phyloP scores from a whole-genome alignment of 2,113 vertebrate genomes.

The Heterotis niloticus region DNA sequence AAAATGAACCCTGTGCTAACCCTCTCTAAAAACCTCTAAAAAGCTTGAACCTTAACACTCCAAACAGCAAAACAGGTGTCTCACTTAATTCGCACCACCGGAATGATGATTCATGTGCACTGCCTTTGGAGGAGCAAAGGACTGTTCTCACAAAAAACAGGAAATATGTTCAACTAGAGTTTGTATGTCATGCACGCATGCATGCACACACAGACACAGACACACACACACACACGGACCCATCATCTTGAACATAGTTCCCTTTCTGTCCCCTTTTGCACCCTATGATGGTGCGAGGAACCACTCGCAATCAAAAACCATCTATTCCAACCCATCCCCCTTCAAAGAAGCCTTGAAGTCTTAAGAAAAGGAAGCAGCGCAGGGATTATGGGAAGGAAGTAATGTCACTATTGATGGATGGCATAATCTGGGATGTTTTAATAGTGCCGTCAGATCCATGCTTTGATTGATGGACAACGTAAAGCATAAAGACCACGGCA shows the following conservation, averaged over 20 bases:
- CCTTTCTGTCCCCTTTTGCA: not conserved
- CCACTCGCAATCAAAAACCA: not conserved
- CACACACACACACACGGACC: not conserved
- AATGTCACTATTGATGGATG: conserved; percentile 21
- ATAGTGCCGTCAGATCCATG: conserved; percentile 22
- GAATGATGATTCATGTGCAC: not conserved
- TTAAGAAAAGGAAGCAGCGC: not conserved
- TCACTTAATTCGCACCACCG: not conserved
- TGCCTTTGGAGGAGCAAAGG: not conserved
- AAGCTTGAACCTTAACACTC: not conserved
- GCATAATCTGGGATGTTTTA: conserved; percentile 19
- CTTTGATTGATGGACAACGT: conserved; percentile 22
- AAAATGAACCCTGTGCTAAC: not conserved
- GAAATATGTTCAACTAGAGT: not conserved
- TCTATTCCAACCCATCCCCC: not conserved
- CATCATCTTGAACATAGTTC: not conserved
- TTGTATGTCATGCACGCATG: not conserved
- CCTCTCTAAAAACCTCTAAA: not conserved
- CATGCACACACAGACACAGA: not conserved
- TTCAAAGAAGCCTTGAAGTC: not conserved
- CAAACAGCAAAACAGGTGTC: not conserved
- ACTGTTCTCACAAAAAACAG: not conserved
- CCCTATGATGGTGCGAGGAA: not conserved
- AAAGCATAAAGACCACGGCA: conserved; percentile 8
- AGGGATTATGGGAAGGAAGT: conserved; percentile 12